Evolutionary conservation across 2,797 vertebrate species (phyloP).

Genomic region (Octomys mimax): DNA sequence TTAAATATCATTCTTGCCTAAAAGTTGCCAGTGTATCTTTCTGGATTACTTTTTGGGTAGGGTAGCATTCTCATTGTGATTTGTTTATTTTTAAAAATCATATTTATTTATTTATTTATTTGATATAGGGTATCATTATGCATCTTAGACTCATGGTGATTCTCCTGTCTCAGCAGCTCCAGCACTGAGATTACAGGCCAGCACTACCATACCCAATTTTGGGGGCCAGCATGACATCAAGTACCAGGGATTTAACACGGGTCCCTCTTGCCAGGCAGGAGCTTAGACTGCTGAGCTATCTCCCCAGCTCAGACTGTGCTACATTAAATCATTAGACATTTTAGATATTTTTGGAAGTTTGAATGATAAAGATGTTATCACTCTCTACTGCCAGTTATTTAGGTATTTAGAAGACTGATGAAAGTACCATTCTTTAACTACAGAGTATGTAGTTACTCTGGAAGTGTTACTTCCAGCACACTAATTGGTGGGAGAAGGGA

Average conservation of each 20-base stretch:
- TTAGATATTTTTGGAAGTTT: conserved; percentile 25
- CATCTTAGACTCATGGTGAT: too few relatives aligned
- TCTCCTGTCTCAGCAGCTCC: too few relatives aligned
- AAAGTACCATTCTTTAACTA: not conserved
- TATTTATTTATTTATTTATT: too few relatives aligned
- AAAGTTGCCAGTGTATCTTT: conserved; percentile 14
- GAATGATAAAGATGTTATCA: not conserved
- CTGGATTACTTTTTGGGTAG: conserved; percentile 41
- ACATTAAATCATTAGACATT: conserved; percentile 58
- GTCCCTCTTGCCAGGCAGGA: too few relatives aligned
- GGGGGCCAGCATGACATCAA: too few relatives aligned
- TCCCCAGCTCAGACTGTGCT: not conserved
- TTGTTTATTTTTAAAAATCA: too few relatives aligned
- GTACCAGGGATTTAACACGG: too few relatives aligned
- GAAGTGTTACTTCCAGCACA: conserved; percentile 46
- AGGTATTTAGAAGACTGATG: conserved; percentile 46
- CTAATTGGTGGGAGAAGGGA: not conserved
- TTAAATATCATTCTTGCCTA: not conserved
- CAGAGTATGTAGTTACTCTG: not conserved
- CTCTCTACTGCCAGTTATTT: not conserved
- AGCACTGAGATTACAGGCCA: too few relatives aligned
- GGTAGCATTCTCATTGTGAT: conserved; percentile 31
- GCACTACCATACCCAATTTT: too few relatives aligned
- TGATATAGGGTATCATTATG: too few relatives aligned
- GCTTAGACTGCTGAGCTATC: too few relatives aligned